phyloP scores from a whole-genome alignment of 64 coral and sea anemone genomes.

The Porites lutea region DNA sequence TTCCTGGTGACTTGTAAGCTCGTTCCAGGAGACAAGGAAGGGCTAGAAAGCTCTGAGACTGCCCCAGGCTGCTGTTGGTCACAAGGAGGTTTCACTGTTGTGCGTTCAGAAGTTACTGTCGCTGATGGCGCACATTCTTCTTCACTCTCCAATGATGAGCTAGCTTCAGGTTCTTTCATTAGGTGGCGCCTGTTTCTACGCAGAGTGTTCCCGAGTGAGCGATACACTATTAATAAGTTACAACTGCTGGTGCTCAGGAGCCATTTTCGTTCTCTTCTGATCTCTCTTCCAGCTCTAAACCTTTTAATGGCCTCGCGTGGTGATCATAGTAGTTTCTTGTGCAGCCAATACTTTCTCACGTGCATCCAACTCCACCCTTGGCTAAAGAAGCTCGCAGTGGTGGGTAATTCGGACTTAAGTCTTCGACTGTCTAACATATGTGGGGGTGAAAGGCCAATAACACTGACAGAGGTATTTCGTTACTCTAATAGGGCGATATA shows the following conservation, averaged over 20 bases:
- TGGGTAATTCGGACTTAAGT: no score
- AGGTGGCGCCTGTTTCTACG: no score
- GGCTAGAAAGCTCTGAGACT: no score
- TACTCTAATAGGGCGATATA: conserved; percentile 49
- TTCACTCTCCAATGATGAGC: no score
- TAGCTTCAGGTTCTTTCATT: no score
- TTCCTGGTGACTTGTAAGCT: no score
- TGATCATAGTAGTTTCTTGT: neutral
- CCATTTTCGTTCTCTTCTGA: neutral
- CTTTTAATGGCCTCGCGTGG: neutral
- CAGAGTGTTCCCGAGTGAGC: no score
- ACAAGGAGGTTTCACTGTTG: neutral
- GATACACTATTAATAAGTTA: no score
- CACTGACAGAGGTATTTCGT: conserved; percentile 63
- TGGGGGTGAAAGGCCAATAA: conserved; percentile 2
- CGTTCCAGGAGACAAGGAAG: no score
- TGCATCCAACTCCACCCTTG: neutral
- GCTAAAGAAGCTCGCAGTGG: no score
- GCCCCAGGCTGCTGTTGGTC: neutral
- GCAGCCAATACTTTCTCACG: neutral
- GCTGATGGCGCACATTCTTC: no score
- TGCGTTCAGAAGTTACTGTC: neutral
- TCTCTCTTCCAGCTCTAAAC: neutral
- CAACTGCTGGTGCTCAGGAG: neutral
- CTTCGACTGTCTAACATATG: no score